These are phyloP conservation scores for Brachystomella parvula DNA, from an alignment of 1,140 invertebrate genomes.

Conservation along the genomic window DNA sequence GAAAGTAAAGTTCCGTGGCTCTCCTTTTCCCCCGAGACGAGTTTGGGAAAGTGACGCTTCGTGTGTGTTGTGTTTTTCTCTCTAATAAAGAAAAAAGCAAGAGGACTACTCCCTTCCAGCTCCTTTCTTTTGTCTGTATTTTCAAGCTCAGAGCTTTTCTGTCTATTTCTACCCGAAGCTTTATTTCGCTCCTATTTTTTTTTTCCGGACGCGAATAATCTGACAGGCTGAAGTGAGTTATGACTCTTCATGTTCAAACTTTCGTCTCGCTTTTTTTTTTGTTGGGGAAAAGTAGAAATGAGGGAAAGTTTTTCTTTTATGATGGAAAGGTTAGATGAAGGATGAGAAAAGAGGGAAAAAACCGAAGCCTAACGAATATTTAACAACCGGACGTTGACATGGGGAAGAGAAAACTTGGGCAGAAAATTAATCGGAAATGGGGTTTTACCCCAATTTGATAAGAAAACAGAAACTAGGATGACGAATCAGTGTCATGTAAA, in stretches of 20 bases:
- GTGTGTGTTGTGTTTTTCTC: background rate
- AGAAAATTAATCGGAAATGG: too few relatives aligned
- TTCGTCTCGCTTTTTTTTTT: conserved; percentile 15
- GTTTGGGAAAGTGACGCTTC: conserved; percentile 1
- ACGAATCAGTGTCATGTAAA: too few relatives aligned
- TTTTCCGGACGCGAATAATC: conserved; percentile 36
- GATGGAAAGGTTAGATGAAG: background rate
- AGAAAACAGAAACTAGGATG: too few relatives aligned
- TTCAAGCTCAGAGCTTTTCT: too few relatives aligned
- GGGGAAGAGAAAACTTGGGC: too few relatives aligned
- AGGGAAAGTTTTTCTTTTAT: background rate
- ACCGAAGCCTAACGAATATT: background rate
- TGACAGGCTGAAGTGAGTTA: conserved; percentile 38
- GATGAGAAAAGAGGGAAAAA: background rate
- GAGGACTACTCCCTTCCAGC: background rate
- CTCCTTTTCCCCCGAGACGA: conserved; percentile 1
- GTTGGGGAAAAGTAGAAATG: conserved; percentile 2
- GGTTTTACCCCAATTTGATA: too few relatives aligned
- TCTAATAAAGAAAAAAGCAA: conserved; percentile 5
- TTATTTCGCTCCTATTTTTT: too few relatives aligned
- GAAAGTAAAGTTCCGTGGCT: background rate
- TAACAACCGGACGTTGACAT: background rate
- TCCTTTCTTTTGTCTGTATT: conserved; percentile 1
- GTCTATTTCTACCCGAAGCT: too few relatives aligned
- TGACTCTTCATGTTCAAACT: conserved; percentile 21